Conservation (phyloP, 2,113 vertebrate genomes). For the Numenius arquata region DNA sequence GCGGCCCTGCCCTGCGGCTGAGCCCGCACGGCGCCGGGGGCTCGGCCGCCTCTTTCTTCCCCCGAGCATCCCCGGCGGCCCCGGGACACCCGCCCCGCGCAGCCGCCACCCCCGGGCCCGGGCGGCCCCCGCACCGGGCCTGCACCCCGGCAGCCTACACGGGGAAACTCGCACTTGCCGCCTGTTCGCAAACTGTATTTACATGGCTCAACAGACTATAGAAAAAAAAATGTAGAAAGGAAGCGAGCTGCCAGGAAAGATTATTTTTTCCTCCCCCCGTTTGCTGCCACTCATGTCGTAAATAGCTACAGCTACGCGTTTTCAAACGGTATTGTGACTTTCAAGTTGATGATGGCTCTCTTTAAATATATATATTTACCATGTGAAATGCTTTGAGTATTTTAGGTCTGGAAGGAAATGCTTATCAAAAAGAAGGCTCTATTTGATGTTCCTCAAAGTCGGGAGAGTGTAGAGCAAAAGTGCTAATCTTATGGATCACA, state of each 20-base stretch:
- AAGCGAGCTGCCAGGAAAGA: neutral
- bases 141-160: neutral
- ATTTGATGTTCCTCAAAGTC: neutral
- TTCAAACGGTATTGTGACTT: conserved; percentile 37
- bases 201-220: neutral
- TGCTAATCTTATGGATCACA: neutral
- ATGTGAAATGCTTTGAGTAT: neutral
- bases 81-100: neutral
- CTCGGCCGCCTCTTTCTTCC: neutral
- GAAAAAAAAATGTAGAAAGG: neutral
- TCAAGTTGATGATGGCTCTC: conserved; percentile 23
- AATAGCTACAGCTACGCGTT: conserved; percentile 49
- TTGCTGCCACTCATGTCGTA: conserved; percentile 39
- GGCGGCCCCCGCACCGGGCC: neutral
- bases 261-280: neutral
- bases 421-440: neutral
- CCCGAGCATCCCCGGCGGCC: neutral
- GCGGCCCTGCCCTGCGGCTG: neutral
- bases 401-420: conserved; percentile 3
- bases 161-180: neutral
- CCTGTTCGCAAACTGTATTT: neutral
- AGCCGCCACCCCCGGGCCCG: neutral
- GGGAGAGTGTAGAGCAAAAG: neutral
- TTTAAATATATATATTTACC: conserved; percentile 36
- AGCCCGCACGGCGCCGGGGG: neutral